Percentiles rank a stretch among this genome's conserved stretches.
phyloP scores from a whole-genome alignment of 1,140 invertebrate genomes.

The Cataglyphis hispanica region DNA sequence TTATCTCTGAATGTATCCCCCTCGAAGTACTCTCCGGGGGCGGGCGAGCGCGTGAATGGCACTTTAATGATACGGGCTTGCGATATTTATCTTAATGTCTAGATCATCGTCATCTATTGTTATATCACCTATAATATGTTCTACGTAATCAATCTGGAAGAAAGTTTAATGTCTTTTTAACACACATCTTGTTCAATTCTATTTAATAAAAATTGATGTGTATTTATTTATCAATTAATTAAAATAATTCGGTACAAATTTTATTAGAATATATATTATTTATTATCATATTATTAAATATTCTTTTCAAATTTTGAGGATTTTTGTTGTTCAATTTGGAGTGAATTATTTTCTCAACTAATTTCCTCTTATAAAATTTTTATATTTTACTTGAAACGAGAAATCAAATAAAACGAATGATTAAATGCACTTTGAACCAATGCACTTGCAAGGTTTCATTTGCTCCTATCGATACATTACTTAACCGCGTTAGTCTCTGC shows the following conservation, averaged over 20 bases:
- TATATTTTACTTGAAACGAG: not conserved
- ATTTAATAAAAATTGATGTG: not conserved
- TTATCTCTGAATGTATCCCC: conserved; percentile 5
- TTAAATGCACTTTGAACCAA: not conserved
- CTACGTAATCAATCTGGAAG: not conserved
- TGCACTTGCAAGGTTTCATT: not conserved
- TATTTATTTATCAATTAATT: not conserved
- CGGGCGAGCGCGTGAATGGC: not conserved
- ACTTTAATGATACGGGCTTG: conserved; percentile 46
- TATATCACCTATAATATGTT: not conserved
- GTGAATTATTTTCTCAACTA: not conserved
- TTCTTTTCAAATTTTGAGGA: not conserved
- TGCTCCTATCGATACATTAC: conserved; percentile 20
- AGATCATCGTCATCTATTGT: not conserved
- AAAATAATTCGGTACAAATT: conserved; percentile 1
- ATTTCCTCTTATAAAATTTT: not conserved
- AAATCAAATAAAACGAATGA: not conserved
- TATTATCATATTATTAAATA: not conserved
- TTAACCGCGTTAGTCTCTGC: conserved; percentile 12
- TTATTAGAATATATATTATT: not conserved
- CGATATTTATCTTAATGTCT: conserved; percentile 39
- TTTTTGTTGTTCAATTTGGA: conserved; percentile 11
- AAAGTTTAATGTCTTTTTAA: not conserved
- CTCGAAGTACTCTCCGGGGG: conserved; percentile 43
- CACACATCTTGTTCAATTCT: not conserved